Evolutionary conservation across 2,888 invertebrate species (phyloP).

Genomic region (Minunthozetes semirufus): DNA sequence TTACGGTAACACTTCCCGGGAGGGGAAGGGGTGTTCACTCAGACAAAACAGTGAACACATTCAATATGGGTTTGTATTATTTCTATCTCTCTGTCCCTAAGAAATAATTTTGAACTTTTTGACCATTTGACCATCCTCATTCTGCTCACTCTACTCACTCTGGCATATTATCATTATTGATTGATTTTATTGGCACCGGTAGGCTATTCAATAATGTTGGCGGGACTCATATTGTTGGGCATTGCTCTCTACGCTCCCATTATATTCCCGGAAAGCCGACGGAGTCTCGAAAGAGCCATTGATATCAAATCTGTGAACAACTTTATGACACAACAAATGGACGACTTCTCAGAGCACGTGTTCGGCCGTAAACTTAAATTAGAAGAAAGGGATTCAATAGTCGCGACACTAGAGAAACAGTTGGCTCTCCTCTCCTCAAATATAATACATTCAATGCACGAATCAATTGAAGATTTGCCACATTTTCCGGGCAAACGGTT

Average conservation of each 20-base stretch:
- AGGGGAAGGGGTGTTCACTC: slow-evolving; percentile 25
- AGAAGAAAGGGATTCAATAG: background rate
- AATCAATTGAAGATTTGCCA: slow-evolving; percentile 42
- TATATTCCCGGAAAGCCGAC: slow-evolving; percentile 24
- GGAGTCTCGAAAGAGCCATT: background rate
- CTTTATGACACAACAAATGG: slow-evolving; percentile 9
- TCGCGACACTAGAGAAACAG: slow-evolving; percentile 35
- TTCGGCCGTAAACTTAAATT: background rate
- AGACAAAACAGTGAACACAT: background rate
- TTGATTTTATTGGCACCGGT: background rate
- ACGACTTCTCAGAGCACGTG: slow-evolving; percentile 2
- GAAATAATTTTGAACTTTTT: too few species aligned
- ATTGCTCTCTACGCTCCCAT: slow-evolving; percentile 26
- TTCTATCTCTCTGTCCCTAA: too few species aligned
- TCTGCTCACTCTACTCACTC: too few species aligned
- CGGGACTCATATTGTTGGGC: slow-evolving; percentile 28
- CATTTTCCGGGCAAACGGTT: slow-evolving; percentile 43
- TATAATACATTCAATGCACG: slow-evolving; percentile 41
- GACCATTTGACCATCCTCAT: too few species aligned
- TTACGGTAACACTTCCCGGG: slow-evolving; percentile 34
- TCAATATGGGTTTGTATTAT: background rate
- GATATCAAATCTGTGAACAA: background rate
- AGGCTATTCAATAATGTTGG: slow-evolving; percentile 29
- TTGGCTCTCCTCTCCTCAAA: slow-evolving; percentile 39
- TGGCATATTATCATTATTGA: background rate